These are phyloP conservation scores for Emydoidea blandingii DNA, from an alignment of 2,797 vertebrate genomes.

Conservation along the genomic window DNA sequence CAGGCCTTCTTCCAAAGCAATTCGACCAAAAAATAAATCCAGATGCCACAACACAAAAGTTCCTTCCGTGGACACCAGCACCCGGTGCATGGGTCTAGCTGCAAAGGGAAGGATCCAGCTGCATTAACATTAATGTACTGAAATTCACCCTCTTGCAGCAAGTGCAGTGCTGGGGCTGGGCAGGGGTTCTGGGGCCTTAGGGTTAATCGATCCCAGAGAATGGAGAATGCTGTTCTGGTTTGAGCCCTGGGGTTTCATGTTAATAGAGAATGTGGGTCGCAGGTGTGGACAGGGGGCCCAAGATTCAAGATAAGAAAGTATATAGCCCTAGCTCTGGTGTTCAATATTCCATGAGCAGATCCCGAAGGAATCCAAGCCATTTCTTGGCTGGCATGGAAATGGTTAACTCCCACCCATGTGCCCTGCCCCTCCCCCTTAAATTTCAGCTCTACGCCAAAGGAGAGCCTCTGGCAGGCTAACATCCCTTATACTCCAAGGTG, in stretches of 20 bases:
- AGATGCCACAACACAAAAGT: background rate
- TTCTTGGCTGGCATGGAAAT: background rate
- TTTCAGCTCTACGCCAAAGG: rapidly evolving
- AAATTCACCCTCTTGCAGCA: background rate
- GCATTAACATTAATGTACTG: background rate
- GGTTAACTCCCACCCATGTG: background rate
- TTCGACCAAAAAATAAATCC: background rate
- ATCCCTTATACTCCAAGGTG: background rate
- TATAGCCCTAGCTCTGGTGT: background rate
- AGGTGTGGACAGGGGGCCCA: background rate
- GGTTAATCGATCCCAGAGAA: background rate
- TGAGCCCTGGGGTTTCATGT: background rate
- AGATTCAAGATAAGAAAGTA: background rate
- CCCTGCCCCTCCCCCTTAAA: too few relatives aligned
- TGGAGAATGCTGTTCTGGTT: background rate
- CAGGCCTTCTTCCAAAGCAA: background rate
- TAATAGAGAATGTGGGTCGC: background rate
- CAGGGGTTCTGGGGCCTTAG: background rate
- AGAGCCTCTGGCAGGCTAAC: background rate
- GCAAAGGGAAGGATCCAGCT: background rate
- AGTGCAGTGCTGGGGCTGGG: background rate
- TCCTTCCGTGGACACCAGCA: background rate
- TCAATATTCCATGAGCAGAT: background rate
- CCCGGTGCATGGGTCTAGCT: background rate
- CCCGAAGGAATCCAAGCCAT: background rate